Base-by-base conservation (phyloP, 2,888 invertebrate genomes). In the Euzophera pinguis region DNA sequence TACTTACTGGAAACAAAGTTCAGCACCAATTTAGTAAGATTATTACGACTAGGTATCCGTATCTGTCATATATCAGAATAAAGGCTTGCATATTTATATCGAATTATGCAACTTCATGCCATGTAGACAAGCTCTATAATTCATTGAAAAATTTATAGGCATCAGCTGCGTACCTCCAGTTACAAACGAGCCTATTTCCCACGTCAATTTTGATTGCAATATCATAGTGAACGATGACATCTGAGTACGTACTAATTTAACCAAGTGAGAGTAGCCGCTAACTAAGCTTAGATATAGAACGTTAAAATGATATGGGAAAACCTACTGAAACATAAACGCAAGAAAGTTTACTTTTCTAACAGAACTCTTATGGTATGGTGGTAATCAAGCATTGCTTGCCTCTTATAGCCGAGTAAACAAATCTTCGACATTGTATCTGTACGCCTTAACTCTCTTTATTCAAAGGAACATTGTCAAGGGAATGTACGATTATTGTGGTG, bases 171-270 rank as follows among this genome's bases (percentile, higher is more conserved):
- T 75, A 65, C 72, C 67, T 70, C 73, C 73, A 73, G 74, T 74
- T 72, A 80, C 86, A 90, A 90, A 90, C 82, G 81, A 87, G 84
- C 79, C 80, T 84, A 86, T 85, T 89, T 89, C 89, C 86, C 88
- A 90, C 78, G 87, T 88, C 84, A 82, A 76, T 80, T 84, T 86
- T 86, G 86, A 88, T 86, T 84, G 84, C 81, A 78, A 84, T 87
- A 84, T 89, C 82, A 84, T 84, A 80, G 79, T 83, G 76, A 82
- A 78, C 79, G 83, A 86, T 84, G 86, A 83, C 81, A 84, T 84
- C 83, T 79, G 78, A 80, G 80, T 80, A 78, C 73, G 75, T 75
- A 80, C 83, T 84, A 82, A 87, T 86, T 83, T 85, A 82, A 74
- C 70, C 69, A 69, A 71, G 71, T 74, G 72, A 75, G 71, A 75